These are phyloP conservation scores for Notamacropus eugenii DNA, from an alignment of 2,797 vertebrate species.

Conservation along the genomic window DNA sequence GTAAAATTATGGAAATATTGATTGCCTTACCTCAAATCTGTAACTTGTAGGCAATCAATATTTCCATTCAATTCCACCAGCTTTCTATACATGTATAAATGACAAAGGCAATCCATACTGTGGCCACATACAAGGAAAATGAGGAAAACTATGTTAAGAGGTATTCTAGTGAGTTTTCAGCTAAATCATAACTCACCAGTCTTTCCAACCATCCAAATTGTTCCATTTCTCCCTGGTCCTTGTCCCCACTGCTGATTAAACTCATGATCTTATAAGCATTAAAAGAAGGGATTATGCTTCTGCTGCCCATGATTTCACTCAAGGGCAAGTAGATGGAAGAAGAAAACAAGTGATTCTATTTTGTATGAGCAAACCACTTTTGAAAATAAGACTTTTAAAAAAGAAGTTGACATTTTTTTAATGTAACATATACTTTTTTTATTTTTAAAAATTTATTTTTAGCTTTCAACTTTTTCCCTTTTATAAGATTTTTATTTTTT, in stretches of 20 bases:
- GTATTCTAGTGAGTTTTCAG: not conserved
- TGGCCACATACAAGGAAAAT: not conserved
- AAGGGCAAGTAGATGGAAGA: not conserved
- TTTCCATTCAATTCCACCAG: not conserved
- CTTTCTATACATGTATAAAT: not conserved
- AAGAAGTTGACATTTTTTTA: not conserved
- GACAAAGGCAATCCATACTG: not conserved
- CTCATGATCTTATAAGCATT: not conserved
- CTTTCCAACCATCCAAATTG: not conserved
- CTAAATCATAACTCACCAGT: not conserved
- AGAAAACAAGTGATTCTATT: not conserved
- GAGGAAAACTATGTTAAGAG: not conserved
- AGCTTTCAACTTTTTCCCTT: too few species aligned
- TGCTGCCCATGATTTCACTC: not conserved
- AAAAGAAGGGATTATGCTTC: not conserved
- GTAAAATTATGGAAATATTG: not conserved
- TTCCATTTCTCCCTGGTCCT: not conserved
- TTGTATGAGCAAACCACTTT: not conserved
- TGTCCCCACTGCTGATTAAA: not conserved
- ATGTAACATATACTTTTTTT: too few species aligned
- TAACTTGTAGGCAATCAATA: not conserved
- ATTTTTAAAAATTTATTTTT: too few species aligned
- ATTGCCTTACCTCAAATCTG: not conserved
- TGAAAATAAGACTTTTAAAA: not conserved
- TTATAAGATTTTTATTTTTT: too few species aligned